These are phyloP conservation scores for Pachliopta kotzebuea DNA, from an alignment of 2,888 invertebrate genomes.

Conservation along the genomic window DNA sequence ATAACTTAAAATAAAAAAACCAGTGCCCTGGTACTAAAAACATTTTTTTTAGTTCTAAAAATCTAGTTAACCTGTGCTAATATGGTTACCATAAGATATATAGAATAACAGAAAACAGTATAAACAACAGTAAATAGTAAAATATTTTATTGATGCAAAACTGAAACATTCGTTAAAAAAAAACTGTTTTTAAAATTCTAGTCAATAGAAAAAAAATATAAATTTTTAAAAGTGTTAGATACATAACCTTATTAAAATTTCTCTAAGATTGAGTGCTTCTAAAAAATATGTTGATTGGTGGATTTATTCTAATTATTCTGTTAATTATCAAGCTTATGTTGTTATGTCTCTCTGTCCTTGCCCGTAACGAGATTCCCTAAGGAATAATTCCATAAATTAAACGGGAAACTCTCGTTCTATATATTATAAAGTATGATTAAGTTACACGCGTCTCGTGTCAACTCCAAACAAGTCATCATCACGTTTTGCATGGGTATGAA, in stretches of 20 bases:
- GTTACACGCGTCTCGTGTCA: constrained; percentile 3
- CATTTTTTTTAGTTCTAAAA: too few relatives aligned
- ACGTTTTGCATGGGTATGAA: not conserved
- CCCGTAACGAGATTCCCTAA: constrained; percentile 13
- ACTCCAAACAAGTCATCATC: not conserved
- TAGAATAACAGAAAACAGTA: too few relatives aligned
- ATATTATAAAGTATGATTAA: constrained; percentile 5
- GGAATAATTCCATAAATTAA: constrained; percentile 18
- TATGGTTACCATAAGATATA: too few relatives aligned
- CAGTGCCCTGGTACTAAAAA: too few relatives aligned
- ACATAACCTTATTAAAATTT: not conserved
- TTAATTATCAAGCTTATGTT: constrained; percentile 3
- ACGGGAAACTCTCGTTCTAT: not conserved
- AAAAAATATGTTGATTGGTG: not conserved
- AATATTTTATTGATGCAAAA: too few relatives aligned
- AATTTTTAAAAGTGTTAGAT: not conserved
- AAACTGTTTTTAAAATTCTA: too few relatives aligned
- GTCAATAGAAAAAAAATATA: not conserved
- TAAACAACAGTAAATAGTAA: too few relatives aligned
- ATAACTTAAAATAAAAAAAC: too few relatives aligned
- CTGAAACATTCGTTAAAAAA: too few relatives aligned
- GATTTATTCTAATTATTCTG: constrained; percentile 2
- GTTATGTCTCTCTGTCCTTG: not conserved
- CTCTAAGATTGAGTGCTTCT: not conserved
- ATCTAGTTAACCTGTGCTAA: too few relatives aligned